Conservation (phyloP, 2,113 vertebrate genomes). For the Chamaea fasciata region DNA sequence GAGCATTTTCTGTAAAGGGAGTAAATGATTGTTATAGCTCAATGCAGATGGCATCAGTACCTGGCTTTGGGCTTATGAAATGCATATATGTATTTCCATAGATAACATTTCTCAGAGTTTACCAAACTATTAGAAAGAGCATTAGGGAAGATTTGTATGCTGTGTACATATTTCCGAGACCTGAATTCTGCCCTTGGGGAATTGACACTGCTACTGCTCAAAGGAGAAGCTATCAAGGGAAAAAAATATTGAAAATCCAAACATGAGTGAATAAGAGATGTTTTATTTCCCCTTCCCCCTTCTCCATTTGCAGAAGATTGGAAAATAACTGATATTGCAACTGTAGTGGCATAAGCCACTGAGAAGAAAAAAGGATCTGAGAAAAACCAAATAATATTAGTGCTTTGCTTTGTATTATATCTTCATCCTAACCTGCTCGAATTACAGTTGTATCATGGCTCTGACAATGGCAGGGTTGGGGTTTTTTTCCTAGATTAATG, state of each 20-base stretch:
- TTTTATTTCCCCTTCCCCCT: constrained; percentile 29
- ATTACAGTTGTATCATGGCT: not conserved
- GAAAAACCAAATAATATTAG: constrained; percentile 21
- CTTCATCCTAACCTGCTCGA: not conserved
- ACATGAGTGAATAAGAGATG: constrained; percentile 24
- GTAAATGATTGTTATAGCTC: constrained; percentile 5
- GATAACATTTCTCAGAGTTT: constrained; percentile 27
- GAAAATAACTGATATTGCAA: constrained; percentile 39
- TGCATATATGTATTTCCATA: constrained; percentile 18
- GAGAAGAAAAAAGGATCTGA: constrained; percentile 10
- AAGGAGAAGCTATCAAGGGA: constrained; percentile 55
- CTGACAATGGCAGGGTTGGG: not conserved
- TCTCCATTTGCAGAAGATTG: constrained; percentile 46
- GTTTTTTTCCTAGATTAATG: not conserved
- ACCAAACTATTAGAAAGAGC: constrained; percentile 42
- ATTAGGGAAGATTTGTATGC: constrained; percentile 49
- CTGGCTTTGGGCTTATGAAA: constrained; percentile 14
- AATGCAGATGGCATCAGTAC: not conserved
- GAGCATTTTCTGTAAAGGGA: not conserved
- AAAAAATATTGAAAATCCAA: constrained; percentile 51
- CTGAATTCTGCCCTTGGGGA: constrained; percentile 48
- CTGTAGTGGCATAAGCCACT: not conserved
- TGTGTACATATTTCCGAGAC: constrained; percentile 31
- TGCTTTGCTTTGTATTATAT: not conserved
- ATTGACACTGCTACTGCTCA: constrained; percentile 35